Base-by-base conservation (phyloP, 35 echinoderm and acorn worm genomes). In the Eucidaris tribuloides region DNA sequence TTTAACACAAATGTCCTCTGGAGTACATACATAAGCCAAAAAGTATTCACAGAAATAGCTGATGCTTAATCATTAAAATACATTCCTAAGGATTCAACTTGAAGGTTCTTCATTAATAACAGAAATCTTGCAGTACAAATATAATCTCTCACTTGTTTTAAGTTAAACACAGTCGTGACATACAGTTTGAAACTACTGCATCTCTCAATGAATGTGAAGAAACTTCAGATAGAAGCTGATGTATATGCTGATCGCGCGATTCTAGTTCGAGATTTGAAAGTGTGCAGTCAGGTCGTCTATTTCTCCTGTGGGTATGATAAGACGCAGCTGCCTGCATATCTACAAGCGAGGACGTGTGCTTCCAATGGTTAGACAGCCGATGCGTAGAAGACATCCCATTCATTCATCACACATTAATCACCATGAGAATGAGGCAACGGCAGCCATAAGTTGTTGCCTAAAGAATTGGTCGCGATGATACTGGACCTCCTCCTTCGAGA, bases 301-400 rank as follows among this genome's bases (percentile, higher is more conserved):
- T n/a, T n/a, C n/a, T n/a, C n/a, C n/a, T n/a, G n/a, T n/a, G n/a
- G n/a, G n/a, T n/a, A n/a, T n/a, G n/a, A n/a, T n/a, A n/a, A n/a
- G n/a, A n/a, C n/a, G n/a, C n/a, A n/a, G 54, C 30, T 34, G 25
- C 32, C 13, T 28, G 7, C 20, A 11, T 7, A 66, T 24, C 27
- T 46, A 50, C 31, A 20, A 34, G 17, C 23, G 54, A 80, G 7
- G 45, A 80, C 3, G 25, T 30, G 2, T 6, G n/a, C 11, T 46
- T 80, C n/a, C 54, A 24, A 23, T 31, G 24, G 5, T 33, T 41
- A 1, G 68, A 74, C 7, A 38, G 68, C 9, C 35, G 35, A 74
- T 74, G n/a, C 68, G 9, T 74, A 74, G 41, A 74, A 74, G 37
- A 74, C 41, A n/a, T 74, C 68, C 14, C 68, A 25, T 4, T 74